These are phyloP conservation scores for Chelonia mydas DNA, from an alignment of 2,797 vertebrate species.

Conservation along the genomic window DNA sequence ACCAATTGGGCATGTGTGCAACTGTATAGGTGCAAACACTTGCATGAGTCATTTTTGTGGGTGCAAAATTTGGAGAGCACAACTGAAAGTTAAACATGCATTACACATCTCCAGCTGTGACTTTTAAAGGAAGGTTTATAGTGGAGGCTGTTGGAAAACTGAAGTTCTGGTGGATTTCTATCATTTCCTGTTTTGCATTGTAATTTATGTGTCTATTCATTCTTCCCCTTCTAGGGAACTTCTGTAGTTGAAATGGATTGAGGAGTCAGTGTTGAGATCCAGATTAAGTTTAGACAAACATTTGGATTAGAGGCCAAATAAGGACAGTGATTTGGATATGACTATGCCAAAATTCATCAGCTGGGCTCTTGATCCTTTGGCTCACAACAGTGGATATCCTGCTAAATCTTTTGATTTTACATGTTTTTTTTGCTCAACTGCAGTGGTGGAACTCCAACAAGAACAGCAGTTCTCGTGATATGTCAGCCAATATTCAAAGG, in stretches of 20 bases:
- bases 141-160: neutral
- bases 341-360: conserved; percentile 46
- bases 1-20: conserved; percentile 23
- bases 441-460: neutral
- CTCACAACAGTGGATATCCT: neutral
- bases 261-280: conserved; percentile 37
- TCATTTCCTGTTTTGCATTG: neutral
- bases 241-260: neutral
- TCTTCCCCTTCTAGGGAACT: neutral
- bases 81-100: conserved; percentile 14
- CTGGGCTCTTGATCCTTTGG: conserved; percentile 49
- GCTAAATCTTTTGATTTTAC: neutral
- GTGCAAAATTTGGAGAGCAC: neutral
- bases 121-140: neutral
- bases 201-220: neutral
- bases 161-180: neutral
- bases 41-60: conserved; percentile 15
- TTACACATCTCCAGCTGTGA: neutral
- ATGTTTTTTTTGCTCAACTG: neutral
- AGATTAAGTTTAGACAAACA: conserved; percentile 23
- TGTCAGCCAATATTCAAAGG: neutral
- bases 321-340: conserved; percentile 6
- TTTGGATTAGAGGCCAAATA: no score
- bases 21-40: conserved; percentile 32
- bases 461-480: neutral